Conservation (phyloP, 2,888 invertebrate species). For the Lottia gigantea region DNA sequence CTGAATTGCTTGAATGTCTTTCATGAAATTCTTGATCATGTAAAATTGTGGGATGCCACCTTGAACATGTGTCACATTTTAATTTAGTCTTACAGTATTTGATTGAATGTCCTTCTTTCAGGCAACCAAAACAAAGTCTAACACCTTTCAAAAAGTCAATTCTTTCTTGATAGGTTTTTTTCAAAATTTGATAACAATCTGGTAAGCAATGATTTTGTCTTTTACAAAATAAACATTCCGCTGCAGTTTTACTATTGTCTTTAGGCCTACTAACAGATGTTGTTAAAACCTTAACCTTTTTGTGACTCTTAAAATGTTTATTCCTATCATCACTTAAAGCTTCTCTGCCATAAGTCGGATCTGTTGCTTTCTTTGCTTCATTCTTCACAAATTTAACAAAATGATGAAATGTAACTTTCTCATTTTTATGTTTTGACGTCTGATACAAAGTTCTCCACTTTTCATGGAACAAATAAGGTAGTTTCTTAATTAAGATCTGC, state of each 20-base stretch:
- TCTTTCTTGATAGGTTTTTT: neutral
- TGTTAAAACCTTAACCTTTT: neutral
- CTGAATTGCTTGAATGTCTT: neutral
- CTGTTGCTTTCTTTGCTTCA: slow-evolving; percentile 5
- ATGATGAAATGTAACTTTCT: slow-evolving; percentile 9
- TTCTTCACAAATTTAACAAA: neutral
- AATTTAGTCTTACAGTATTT: neutral
- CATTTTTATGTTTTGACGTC: neutral
- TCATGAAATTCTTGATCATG: neutral
- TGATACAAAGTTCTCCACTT: neutral
- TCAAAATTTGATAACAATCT: neutral
- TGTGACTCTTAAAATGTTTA: neutral
- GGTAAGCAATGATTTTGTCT: too few species aligned
- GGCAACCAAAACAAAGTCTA: neutral
- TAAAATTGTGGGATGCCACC: neutral
- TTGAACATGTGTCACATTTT: neutral
- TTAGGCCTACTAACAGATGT: neutral
- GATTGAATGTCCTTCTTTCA: neutral
- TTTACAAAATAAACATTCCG: too few species aligned
- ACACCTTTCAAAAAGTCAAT: neutral
- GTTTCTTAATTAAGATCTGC: neutral
- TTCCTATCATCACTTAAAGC: neutral
- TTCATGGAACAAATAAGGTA: neutral
- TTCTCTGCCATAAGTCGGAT: neutral
- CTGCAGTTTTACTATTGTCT: neutral